Evolutionary conservation across 2,888 invertebrate species (phyloP).

Genomic region (Dorcus hopei): DNA sequence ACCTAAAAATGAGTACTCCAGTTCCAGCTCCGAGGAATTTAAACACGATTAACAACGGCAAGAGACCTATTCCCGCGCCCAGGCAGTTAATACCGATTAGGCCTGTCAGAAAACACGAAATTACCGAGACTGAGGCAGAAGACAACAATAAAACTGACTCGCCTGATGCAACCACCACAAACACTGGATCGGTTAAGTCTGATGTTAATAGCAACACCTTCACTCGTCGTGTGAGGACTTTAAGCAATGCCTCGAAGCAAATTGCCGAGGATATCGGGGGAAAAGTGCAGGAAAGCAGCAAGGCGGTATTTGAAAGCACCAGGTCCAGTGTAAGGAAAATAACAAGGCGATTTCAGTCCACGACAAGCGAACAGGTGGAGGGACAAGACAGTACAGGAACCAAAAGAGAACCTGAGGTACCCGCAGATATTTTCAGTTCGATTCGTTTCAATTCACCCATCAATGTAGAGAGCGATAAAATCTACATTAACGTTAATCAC

Average conservation of each 20-base stretch:
- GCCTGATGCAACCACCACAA: conserved; percentile 3
- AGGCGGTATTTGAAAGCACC: conserved; percentile 64
- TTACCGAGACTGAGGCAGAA: conserved; percentile 2
- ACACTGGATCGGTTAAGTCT: conserved; percentile 6
- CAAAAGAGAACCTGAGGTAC: conserved; percentile 28
- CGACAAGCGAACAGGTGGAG: conserved; percentile 18
- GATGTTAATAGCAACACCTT: conserved; percentile 37
- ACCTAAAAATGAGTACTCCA: conserved; percentile 33
- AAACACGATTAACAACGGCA: conserved; percentile 40
- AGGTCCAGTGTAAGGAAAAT: conserved; percentile 50
- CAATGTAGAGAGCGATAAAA: conserved; percentile 10
- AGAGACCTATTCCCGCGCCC: conserved; percentile 56
- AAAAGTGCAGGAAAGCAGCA: conserved; percentile 55
- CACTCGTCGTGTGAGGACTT: conserved; percentile 50
- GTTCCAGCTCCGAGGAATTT: conserved; percentile 34
- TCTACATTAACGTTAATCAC: conserved; percentile 23
- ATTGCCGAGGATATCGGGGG: conserved; percentile 56
- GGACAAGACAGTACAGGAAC: conserved; percentile 20
- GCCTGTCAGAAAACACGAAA: conserved; percentile 13
- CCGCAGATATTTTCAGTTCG: conserved; percentile 57
- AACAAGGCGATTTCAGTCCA: conserved; percentile 38
- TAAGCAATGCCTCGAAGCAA: conserved; percentile 57
- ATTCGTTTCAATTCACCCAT: conserved; percentile 65
- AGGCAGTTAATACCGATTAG: conserved; percentile 49
- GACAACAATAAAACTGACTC: conserved; percentile 6